Percentiles rank a stretch among this genome's conserved stretches.
Conservation (phyloP, 2,888 invertebrate species). For the Melangyna quadrimaculata region DNA sequence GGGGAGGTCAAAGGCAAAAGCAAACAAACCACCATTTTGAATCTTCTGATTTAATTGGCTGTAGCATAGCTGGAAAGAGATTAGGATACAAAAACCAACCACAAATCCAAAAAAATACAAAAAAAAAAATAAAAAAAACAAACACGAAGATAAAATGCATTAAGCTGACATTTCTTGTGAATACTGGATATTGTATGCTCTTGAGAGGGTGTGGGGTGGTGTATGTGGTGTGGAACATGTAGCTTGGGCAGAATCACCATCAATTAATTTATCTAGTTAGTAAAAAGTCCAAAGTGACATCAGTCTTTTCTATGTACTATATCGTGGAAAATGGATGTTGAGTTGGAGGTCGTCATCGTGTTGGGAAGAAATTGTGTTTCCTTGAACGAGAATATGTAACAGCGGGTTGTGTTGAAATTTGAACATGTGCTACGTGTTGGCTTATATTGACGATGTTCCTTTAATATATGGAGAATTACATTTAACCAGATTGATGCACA, state of each 20-base stretch:
- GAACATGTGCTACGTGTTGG: slow-evolving; percentile 44
- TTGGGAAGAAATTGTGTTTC: slow-evolving; percentile 38
- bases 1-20: neutral
- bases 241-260: slow-evolving; percentile 24
- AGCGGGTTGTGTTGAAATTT: slow-evolving; percentile 37
- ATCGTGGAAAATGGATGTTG: slow-evolving; percentile 18
- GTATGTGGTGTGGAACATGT: neutral
- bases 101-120: slow-evolving; percentile 7
- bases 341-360: slow-evolving; percentile 47
- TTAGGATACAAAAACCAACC: slow-evolving; percentile 27
- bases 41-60: slow-evolving; percentile 56
- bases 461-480: neutral
- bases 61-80: slow-evolving; percentile 24
- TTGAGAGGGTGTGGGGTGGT: neutral
- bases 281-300: slow-evolving; percentile 43
- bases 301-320: slow-evolving; percentile 30
- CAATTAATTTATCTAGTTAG: slow-evolving; percentile 60
- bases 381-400: slow-evolving; percentile 12
- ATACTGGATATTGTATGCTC: neutral
- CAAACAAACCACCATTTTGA: slow-evolving; percentile 28
- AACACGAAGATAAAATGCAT: slow-evolving; percentile 40
- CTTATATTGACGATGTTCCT: neutral
- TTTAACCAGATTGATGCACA: neutral
- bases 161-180: slow-evolving; percentile 44
- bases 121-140: neutral